A percentile compares a stretch with the other conserved stretches of the same genome.
These are phyloP conservation scores for Hypotaenidia okinawae DNA, from an alignment of 2,797 vertebrate genomes.

Conservation along the genomic window DNA sequence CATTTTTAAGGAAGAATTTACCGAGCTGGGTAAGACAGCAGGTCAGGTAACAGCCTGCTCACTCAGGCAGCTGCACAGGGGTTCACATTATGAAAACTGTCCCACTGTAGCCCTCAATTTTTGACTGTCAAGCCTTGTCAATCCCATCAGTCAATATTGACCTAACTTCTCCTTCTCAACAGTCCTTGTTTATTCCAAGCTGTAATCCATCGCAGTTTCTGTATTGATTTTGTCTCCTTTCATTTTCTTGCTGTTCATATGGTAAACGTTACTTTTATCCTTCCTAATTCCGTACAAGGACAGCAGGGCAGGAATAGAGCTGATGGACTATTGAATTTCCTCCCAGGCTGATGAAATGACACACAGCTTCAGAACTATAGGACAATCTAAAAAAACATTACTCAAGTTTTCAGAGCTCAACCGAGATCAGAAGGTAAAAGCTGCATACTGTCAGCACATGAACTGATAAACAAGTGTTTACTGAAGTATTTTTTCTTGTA, in stretches of 20 bases:
- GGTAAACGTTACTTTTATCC: constrained; percentile 43
- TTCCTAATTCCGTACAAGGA: constrained; percentile 43
- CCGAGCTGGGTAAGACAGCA: not conserved
- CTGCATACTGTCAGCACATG: not conserved
- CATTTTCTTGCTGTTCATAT: constrained; percentile 23
- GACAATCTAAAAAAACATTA: not conserved
- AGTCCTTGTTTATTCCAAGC: constrained; percentile 6
- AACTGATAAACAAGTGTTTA: not conserved
- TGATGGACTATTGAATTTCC: constrained; percentile 47
- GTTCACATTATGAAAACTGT: not conserved
- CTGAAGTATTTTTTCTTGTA: no score
- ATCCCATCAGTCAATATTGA: constrained; percentile 18
- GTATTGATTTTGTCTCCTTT: constrained; percentile 50
- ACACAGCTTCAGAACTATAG: constrained; percentile 4
- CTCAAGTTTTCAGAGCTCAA: not conserved
- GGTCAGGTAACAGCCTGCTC: not conserved
- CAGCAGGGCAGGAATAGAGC: not conserved
- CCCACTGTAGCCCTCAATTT: not conserved
- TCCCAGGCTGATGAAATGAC: constrained; percentile 22
- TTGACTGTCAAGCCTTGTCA: not conserved
- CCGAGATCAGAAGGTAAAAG: not conserved
- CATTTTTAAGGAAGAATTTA: not conserved
- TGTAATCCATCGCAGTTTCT: constrained; percentile 13
- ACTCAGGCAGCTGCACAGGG: not conserved
- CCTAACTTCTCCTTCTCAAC: not conserved